phyloP scores from a whole-genome alignment of 2,888 invertebrate species.

The Rhamnusium bicolor region DNA sequence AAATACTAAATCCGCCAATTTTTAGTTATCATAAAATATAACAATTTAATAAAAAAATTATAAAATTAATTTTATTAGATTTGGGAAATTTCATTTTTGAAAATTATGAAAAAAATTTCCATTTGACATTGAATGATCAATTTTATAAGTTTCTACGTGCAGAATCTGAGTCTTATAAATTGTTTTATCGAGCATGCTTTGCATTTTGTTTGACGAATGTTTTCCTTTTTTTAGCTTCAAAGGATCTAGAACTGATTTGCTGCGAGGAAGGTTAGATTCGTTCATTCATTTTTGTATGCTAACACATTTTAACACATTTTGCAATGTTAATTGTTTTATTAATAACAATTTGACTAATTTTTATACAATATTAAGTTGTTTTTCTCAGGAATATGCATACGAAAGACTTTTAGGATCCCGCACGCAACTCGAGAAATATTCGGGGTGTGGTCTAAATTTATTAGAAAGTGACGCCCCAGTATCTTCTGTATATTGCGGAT shows the following conservation, averaged over 20 bases:
- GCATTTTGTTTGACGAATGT: slow-evolving; percentile 47
- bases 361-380: not conserved
- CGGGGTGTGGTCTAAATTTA: too few relatives aligned
- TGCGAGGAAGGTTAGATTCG: slow-evolving; percentile 71
- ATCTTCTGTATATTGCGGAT: too few relatives aligned
- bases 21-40: too few relatives aligned
- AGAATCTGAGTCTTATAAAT: slow-evolving; percentile 30
- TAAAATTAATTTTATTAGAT: too few relatives aligned
- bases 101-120: too few relatives aligned
- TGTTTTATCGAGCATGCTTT: slow-evolving; percentile 46
- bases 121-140: not conserved
- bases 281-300: not conserved
- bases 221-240: slow-evolving; percentile 74
- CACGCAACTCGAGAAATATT: too few relatives aligned
- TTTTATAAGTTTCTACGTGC: not conserved
- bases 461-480: too few relatives aligned
- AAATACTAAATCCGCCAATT: too few relatives aligned
- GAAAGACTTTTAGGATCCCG: not conserved
- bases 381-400: not conserved
- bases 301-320: slow-evolving; percentile 20
- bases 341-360: not conserved
- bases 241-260: slow-evolving; percentile 76
- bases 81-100: too few relatives aligned
- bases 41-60: too few relatives aligned
- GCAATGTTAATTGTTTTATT: not conserved